phyloP scores from a whole-genome alignment of 1,140 invertebrate genomes.

The Atta colombica region DNA sequence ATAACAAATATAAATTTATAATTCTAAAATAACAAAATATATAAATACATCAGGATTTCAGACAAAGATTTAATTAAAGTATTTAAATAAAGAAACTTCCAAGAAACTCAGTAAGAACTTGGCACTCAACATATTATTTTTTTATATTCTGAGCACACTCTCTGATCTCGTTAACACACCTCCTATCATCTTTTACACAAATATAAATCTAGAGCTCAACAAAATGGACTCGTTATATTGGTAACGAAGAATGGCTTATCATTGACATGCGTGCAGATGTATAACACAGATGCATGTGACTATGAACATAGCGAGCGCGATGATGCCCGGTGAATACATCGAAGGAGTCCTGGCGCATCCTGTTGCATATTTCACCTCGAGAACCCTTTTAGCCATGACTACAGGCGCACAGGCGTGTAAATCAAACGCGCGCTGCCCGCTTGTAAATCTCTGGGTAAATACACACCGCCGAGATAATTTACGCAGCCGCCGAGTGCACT shows the following conservation, averaged over 20 bases:
- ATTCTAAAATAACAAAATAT: not conserved
- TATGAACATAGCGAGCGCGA: slow-evolving; percentile 67
- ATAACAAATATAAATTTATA: not conserved
- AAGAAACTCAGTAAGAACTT: not conserved
- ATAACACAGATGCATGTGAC: not conserved
- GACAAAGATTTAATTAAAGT: not conserved
- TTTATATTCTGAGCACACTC: not conserved
- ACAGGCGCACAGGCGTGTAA: slow-evolving; percentile 81
- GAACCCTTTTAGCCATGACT: slow-evolving; percentile 80
- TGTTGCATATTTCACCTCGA: slow-evolving; percentile 84
- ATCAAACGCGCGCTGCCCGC: slow-evolving; percentile 84
- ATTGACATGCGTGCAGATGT: slow-evolving; percentile 50
- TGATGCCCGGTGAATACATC: slow-evolving; percentile 68
- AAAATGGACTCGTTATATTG: slow-evolving; percentile 11
- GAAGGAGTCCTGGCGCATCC: slow-evolving; percentile 73
- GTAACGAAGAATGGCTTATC: not conserved
- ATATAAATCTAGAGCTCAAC: not conserved
- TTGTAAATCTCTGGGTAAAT: slow-evolving; percentile 86
- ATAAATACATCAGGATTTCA: not conserved
- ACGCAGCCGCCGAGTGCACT: slow-evolving; percentile 82
- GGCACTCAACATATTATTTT: not conserved
- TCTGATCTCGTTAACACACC: not conserved
- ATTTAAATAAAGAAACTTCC: not conserved
- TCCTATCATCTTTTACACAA: not conserved
- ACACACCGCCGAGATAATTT: slow-evolving; percentile 85